A percentile compares a stretch with the other conserved stretches of the same genome.
phyloP scores from a whole-genome alignment of 2,888 invertebrate species.

The Drosophila meridiana region DNA sequence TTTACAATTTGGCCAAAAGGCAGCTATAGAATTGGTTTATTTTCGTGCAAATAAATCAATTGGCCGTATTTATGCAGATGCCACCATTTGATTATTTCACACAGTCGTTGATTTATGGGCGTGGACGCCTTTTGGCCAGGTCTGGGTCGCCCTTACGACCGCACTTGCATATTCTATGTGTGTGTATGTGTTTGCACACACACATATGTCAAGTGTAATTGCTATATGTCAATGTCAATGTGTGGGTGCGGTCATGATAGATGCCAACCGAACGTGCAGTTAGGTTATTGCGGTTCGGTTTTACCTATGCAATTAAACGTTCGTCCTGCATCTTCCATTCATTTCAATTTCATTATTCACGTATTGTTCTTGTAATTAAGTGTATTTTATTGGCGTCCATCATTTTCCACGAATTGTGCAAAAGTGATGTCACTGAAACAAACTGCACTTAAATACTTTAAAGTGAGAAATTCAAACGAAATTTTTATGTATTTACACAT shows the following conservation, averaged over 20 bases:
- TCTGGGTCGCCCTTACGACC: constrained; percentile 15
- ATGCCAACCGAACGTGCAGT: constrained; percentile 39
- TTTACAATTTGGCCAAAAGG: constrained; percentile 55
- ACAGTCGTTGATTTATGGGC: constrained; percentile 72
- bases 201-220: constrained; percentile 69
- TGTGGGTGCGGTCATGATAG: constrained; percentile 40
- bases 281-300: constrained; percentile 23
- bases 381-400: not conserved
- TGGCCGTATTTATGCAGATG: constrained; percentile 76
- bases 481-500: not conserved
- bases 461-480: not conserved
- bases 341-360: constrained; percentile 18
- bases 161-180: constrained; percentile 2
- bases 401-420: not conserved
- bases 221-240: constrained; percentile 75
- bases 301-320: constrained; percentile 30
- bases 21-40: constrained; percentile 58
- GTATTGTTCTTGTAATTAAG: constrained; percentile 27
- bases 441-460: constrained; percentile 10
- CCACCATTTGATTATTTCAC: constrained; percentile 77
- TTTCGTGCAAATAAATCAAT: constrained; percentile 72
- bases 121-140: constrained; percentile 17
- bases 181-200: not conserved
- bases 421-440: not conserved
- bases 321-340: constrained; percentile 21